phyloP scores from a whole-genome alignment of 2,888 invertebrate species.

The Sphaeridia pumilis region DNA sequence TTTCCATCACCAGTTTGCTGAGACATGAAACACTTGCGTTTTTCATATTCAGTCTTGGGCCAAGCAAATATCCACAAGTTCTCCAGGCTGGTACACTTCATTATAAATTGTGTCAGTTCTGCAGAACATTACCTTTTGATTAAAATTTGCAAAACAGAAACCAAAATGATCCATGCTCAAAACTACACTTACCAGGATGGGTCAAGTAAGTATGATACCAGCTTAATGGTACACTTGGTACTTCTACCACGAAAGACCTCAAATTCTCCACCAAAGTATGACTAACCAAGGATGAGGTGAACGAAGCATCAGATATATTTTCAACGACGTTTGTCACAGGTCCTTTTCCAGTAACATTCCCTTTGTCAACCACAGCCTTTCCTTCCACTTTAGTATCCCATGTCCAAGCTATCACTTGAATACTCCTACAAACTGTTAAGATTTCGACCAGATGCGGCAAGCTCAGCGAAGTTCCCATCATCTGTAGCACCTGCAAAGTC shows the following conservation, averaged over 20 bases:
- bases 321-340: not conserved
- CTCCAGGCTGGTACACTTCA: constrained; percentile 26
- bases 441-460: constrained; percentile 29
- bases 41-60: constrained; percentile 27
- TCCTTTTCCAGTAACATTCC: not conserved
- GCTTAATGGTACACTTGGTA: constrained; percentile 20
- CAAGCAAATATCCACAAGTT: constrained; percentile 28
- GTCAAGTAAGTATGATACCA: constrained; percentile 14
- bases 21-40: constrained; percentile 19
- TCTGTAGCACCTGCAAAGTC: constrained; percentile 18
- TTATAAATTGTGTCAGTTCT: constrained; percentile 23
- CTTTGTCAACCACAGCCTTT: not conserved
- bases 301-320: not conserved
- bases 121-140: too few relatives aligned
- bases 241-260: constrained; percentile 17
- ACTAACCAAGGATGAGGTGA: not conserved
- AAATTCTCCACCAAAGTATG: not conserved
- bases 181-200: too few relatives aligned
- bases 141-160: too few relatives aligned
- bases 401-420: constrained; percentile 23
- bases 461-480: constrained; percentile 26
- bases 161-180: too few relatives aligned
- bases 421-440: not conserved
- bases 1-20: too few relatives aligned
- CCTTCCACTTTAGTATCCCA: constrained; percentile 28